A percentile compares a stretch with the other conserved stretches of the same genome.
Conservation (phyloP, 2,888 invertebrate species). For the Macrophya annulata region DNA sequence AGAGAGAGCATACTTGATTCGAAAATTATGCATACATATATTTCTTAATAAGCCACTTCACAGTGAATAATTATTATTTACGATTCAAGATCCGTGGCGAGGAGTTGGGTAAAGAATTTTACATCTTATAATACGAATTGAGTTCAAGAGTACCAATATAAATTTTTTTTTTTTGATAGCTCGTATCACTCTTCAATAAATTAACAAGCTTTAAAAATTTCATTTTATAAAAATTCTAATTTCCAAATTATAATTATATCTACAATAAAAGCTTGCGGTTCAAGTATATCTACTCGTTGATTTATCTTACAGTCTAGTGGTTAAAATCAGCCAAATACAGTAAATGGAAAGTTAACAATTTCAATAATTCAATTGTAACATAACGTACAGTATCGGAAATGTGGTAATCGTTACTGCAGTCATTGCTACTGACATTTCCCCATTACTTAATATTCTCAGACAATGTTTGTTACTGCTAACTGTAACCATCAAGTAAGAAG, state of each 20-base stretch:
- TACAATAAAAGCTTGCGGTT: not conserved
- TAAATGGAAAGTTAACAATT: not conserved
- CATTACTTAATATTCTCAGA: not conserved
- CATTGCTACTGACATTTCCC: not conserved
- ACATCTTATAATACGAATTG: not conserved
- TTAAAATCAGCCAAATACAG: not conserved
- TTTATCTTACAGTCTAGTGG: not conserved
- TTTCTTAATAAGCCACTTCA: not conserved
- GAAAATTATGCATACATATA: slow-evolving; percentile 10
- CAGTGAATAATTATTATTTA: not conserved
- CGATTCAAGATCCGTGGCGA: not conserved
- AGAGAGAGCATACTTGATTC: not conserved
- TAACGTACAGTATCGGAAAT: not conserved
- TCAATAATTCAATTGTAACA: not conserved
- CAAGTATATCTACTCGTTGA: not conserved
- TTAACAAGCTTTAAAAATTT: not conserved
- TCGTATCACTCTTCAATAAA: not conserved
- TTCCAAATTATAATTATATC: not conserved
- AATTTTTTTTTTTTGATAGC: too few relatives aligned
- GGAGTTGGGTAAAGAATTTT: not conserved
- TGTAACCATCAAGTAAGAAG: not conserved
- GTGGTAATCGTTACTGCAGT: not conserved
- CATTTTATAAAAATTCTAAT: not conserved
- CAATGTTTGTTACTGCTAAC: not conserved
- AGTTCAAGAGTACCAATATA: not conserved